Evolutionary conservation across 2,113 vertebrate species (phyloP).

Genomic region (Indicator indicator): DNA sequence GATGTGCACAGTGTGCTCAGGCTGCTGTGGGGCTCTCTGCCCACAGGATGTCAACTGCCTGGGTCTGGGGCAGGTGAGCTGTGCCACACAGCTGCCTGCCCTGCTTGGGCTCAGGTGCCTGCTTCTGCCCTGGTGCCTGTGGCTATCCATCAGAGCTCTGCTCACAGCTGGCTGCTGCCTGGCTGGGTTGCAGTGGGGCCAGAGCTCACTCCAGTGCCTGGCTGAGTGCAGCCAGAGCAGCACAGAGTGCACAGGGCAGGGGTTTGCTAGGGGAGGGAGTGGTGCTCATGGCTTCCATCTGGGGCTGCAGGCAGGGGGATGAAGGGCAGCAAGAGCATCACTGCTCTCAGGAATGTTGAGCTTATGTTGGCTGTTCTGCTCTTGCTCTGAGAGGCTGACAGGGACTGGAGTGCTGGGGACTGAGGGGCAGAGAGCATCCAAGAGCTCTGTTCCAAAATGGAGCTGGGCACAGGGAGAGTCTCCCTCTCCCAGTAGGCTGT

Average conservation of each 20-base stretch:
- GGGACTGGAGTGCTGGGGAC: neutral
- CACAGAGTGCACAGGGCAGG: neutral
- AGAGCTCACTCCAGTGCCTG: neutral
- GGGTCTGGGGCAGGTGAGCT: neutral
- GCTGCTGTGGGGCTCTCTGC: neutral
- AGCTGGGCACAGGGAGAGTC: neutral
- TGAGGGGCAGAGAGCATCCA: neutral
- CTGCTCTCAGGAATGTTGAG: constrained; percentile 7
- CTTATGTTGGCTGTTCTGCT: constrained; percentile 15
- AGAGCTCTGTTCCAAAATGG: neutral
- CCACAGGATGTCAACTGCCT: too few relatives aligned
- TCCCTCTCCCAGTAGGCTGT: neutral
- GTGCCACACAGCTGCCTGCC: neutral
- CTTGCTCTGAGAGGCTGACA: neutral
- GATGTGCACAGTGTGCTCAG: neutral
- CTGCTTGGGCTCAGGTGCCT: neutral
- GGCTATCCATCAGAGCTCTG: neutral
- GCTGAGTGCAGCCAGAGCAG: neutral
- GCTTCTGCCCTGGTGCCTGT: neutral
- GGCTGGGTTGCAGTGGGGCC: neutral
- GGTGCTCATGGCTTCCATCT: constrained; percentile 35
- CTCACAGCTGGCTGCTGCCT: neutral
- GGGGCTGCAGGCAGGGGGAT: constrained; percentile 14
- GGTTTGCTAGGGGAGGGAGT: constrained; percentile 37
- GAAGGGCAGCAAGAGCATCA: neutral